A percentile compares a stretch with the other conserved stretches of the same genome.
phyloP scores from a whole-genome alignment of 2,888 invertebrate genomes.

The Mechanitis messenoides region DNA sequence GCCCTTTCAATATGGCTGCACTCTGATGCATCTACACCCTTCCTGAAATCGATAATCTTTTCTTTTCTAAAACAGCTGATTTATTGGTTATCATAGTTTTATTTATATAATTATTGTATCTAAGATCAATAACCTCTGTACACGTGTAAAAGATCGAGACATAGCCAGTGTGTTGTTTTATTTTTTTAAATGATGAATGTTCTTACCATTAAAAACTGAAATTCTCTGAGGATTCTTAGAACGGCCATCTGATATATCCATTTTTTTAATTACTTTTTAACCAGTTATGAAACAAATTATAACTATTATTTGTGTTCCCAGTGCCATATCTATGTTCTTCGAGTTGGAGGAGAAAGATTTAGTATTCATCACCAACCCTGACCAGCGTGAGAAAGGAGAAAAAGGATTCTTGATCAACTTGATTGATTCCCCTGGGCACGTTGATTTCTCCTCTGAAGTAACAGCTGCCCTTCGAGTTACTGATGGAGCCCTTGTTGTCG shows the following conservation, averaged over 20 bases:
- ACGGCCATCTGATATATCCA: slow-evolving; percentile 73
- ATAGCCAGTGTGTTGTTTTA: neutral
- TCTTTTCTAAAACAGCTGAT: neutral
- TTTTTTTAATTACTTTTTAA: slow-evolving; percentile 3
- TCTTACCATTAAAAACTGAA: slow-evolving; percentile 69
- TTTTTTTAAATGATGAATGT: slow-evolving; percentile 68
- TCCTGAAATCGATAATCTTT: slow-evolving; percentile 1
- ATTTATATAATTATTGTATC: neutral
- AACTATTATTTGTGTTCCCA: slow-evolving; percentile 48
- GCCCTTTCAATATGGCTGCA: slow-evolving; percentile 27
- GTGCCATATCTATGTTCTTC: slow-evolving; percentile 99
- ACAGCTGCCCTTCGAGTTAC: slow-evolving; percentile 99
- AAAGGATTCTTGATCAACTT: slow-evolving; percentile 99
- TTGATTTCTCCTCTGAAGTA: slow-evolving; percentile 99
- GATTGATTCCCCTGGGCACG: slow-evolving; percentile 99
- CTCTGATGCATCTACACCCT: slow-evolving; percentile 11
- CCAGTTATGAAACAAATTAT: slow-evolving; percentile 9
- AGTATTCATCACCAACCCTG: slow-evolving; percentile 92
- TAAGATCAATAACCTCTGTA: slow-evolving; percentile 8
- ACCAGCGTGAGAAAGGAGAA: slow-evolving; percentile 92
- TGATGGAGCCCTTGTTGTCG: slow-evolving; percentile 99
- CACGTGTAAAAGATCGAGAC: neutral
- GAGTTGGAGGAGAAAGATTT: slow-evolving; percentile 96
- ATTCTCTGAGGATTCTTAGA: slow-evolving; percentile 69
- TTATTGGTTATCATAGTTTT: neutral